Evolutionary conservation across 2,797 vertebrate species (phyloP), one percentile per base, ranked within the genome.

Genomic region (Coreius guichenoti): DNA sequence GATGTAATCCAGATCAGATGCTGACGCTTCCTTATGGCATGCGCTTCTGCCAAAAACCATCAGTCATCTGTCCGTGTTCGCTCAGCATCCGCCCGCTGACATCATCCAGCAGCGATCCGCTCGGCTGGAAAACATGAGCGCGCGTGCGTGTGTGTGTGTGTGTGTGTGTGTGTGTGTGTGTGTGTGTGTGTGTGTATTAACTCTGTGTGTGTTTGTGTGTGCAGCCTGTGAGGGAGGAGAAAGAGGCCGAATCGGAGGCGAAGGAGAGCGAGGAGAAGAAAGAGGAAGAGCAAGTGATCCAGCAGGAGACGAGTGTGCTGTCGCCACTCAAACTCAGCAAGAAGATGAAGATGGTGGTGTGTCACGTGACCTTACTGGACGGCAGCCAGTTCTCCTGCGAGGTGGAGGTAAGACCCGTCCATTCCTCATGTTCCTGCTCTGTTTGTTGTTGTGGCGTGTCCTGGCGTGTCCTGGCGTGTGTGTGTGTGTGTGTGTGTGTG

Each of bases 321-420:
- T 90, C 94, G 76, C 92, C 94, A 73, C 95, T 95, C 80, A 97
- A 96, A 89, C 90, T 96, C 86, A 91, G 95, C 87, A 98, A 96
- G 94, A 99, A 96, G 94, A 95, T 96, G 93, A 99, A 98, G 94
- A 95, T 96, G 82, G 95, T 97, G 83, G 95, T 95, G 85, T 98
- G 97, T 93, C 96, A 96, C 77, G 97, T 99, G 86, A 91, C 91
- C 76, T 95, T 99, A 73, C 93, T 99, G 85, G 98, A 99, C 47
- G 97, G 97, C 83, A 96, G 91, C 0, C 96, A 98, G 90, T 98
- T 97, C 92, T 93, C 87, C 91, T 99, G 97, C 83, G 97, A 98
- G 86, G 91, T 99, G 83, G 98, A 99, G 98, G 98, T 99, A 93
- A 96, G 96, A 23, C 65, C 6, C 19, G 7, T 33, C 3, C 1